A percentile compares a stretch with the other conserved stretches of the same genome.
Evolutionary conservation across 2,797 vertebrate species (phyloP).

Genomic region (Discoglossus pictus): DNA sequence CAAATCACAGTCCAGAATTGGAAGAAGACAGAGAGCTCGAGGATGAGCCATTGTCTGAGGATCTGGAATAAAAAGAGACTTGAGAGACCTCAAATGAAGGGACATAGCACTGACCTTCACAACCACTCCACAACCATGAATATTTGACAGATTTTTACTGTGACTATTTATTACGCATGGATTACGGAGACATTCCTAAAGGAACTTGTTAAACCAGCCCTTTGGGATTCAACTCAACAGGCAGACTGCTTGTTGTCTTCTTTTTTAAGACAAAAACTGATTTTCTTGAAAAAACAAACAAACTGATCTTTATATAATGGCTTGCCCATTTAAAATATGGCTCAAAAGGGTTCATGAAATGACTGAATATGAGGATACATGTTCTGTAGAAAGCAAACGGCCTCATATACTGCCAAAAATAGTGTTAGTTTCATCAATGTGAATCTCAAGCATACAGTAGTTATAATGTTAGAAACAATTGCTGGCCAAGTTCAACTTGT

Average conservation of each 20-base stretch:
- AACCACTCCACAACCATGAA: conserved; percentile 89
- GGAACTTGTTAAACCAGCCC: conserved; percentile 93
- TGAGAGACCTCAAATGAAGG: conserved; percentile 77
- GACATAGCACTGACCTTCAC: conserved; percentile 80
- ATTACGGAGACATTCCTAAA: conserved; percentile 91
- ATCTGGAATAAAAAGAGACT: conserved; percentile 91
- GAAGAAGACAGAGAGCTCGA: conserved; percentile 98
- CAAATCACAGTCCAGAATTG: conserved; percentile 98
- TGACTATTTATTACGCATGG: conserved; percentile 99
- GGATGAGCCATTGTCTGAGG: conserved; percentile 98
- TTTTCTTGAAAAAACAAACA: conserved; percentile 71
- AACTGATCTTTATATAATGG: conserved; percentile 85
- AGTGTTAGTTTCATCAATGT: conserved; percentile 96
- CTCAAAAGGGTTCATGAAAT: conserved; percentile 87
- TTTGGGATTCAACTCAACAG: conserved; percentile 89
- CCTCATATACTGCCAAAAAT: conserved; percentile 99
- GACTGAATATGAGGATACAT: conserved; percentile 85
- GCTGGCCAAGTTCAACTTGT: conserved; percentile 98
- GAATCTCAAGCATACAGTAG: conserved; percentile 97
- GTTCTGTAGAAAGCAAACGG: conserved; percentile 91
- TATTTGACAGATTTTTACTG: conserved; percentile 92
- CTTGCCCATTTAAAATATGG: conserved; percentile 86
- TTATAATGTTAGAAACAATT: conserved; percentile 98
- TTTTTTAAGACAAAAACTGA: conserved; percentile 77
- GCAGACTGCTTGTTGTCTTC: conserved; percentile 90